phyloP scores from a whole-genome alignment of 2,113 vertebrate genomes.

The Melanostigma gelatinosum region DNA sequence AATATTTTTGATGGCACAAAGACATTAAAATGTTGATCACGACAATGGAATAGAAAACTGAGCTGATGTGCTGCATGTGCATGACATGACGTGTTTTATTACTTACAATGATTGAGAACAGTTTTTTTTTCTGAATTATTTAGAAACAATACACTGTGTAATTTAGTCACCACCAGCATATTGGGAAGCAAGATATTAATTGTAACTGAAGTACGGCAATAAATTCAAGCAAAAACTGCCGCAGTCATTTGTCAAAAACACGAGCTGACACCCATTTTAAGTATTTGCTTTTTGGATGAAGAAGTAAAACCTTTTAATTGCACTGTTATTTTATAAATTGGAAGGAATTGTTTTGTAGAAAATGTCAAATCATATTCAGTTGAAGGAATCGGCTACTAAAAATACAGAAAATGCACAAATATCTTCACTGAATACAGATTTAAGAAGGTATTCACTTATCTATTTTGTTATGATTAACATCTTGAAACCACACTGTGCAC shows the following conservation, averaged over 20 bases:
- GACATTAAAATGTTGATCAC: constrained; percentile 8
- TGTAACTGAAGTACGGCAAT: constrained; percentile 10
- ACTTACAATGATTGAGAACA: constrained; percentile 18
- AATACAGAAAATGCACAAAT: not conserved
- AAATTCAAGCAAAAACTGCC: not conserved
- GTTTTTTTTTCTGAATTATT: constrained; percentile 1
- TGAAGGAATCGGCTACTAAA: not conserved
- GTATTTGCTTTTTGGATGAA: not conserved
- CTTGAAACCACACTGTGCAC: not conserved
- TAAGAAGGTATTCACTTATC: not conserved
- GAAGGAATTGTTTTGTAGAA: not conserved
- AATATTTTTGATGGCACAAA: not conserved
- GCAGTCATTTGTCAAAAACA: not conserved
- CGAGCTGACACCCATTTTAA: not conserved
- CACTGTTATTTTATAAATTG: not conserved
- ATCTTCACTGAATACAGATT: not conserved
- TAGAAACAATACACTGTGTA: constrained; percentile 1
- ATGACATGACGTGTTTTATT: constrained; percentile 41
- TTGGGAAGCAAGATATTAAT: constrained; percentile 9
- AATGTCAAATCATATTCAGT: not conserved
- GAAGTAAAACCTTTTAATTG: not conserved
- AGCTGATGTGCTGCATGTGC: not conserved
- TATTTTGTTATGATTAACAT: not conserved
- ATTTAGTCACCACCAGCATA: constrained; percentile 18
- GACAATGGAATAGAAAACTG: not conserved